A percentile compares a stretch with the other conserved stretches of the same genome.
Conservation (phyloP, 2,113 vertebrate species). For the Clinocottus analis region DNA sequence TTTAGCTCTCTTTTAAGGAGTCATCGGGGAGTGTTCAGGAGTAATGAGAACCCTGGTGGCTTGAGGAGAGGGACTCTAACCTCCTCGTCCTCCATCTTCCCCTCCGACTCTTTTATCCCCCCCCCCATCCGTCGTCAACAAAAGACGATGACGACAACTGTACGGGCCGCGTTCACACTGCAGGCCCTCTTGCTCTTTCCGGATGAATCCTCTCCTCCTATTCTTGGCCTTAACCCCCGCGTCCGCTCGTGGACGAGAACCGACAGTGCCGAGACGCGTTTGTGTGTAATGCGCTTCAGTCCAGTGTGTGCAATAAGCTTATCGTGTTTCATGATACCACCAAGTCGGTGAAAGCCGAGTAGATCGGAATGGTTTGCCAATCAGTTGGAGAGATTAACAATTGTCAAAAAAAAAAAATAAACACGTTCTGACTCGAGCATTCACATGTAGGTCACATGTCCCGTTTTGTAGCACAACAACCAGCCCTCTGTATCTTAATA, state of each 20-base stretch:
- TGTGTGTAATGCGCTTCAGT: background rate
- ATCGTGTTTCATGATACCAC: background rate
- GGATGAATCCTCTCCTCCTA: slow-evolving; percentile 43
- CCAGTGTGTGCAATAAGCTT: background rate
- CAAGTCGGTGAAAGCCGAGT: background rate
- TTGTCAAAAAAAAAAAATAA: background rate
- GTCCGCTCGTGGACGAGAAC: slow-evolving; percentile 26
- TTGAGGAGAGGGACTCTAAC: slow-evolving; percentile 65
- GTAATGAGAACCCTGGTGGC: slow-evolving; percentile 78
- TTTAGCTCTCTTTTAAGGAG: slow-evolving; percentile 79
- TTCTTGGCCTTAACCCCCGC: slow-evolving; percentile 41
- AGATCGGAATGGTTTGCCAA: background rate
- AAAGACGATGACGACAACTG: background rate
- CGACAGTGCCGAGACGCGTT: background rate
- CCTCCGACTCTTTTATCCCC: slow-evolving; percentile 45
- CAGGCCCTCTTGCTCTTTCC: slow-evolving; percentile 23
- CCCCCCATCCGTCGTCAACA: slow-evolving; percentile 39
- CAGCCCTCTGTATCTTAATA: background rate
- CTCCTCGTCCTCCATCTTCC: slow-evolving; percentile 32
- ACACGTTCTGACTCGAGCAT: background rate
- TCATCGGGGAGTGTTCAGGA: slow-evolving; percentile 77
- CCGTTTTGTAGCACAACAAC: background rate
- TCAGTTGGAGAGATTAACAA: no score
- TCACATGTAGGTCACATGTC: background rate
- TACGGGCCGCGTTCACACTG: slow-evolving; percentile 35